These are phyloP conservation scores for Orthosia gothica DNA, from an alignment of 2,888 invertebrate genomes.

Conservation along the genomic window DNA sequence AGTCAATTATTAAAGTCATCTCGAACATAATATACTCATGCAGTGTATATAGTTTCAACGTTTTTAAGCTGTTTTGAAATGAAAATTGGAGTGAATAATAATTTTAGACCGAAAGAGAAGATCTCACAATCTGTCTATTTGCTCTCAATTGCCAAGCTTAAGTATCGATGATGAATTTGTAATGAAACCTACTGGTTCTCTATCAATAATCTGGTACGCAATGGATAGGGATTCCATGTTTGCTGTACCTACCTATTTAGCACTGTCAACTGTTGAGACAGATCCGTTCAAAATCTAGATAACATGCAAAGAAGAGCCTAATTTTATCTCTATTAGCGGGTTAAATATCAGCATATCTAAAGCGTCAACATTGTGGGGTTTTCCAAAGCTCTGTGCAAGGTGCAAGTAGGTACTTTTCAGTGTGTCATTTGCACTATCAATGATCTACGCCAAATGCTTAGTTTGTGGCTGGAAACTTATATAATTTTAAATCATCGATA, in stretches of 20 bases:
- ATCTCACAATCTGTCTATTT: background rate
- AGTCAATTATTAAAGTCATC: constrained; percentile 74
- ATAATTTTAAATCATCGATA: background rate
- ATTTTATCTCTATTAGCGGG: background rate
- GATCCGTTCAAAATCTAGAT: background rate
- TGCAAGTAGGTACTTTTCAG: background rate
- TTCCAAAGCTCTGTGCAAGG: background rate
- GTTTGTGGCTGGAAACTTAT: background rate
- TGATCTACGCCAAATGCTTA: background rate
- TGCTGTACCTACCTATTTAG: too few species aligned
- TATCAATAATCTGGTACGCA: background rate
- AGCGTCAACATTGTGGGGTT: background rate
- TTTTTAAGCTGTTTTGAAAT: constrained; percentile 11
- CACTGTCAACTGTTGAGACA: background rate
- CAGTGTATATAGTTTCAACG: constrained; percentile 46
- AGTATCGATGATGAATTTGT: background rate
- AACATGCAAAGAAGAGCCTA: background rate
- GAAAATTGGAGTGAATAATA: background rate
- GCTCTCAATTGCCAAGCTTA: background rate
- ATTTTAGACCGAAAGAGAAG: background rate
- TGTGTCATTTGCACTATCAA: background rate
- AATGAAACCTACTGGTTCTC: background rate
- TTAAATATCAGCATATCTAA: too few species aligned
- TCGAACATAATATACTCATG: constrained; percentile 56
- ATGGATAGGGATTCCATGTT: background rate